Base-by-base conservation (phyloP, 1,140 invertebrate species). In the Dendroctonus valens region DNA sequence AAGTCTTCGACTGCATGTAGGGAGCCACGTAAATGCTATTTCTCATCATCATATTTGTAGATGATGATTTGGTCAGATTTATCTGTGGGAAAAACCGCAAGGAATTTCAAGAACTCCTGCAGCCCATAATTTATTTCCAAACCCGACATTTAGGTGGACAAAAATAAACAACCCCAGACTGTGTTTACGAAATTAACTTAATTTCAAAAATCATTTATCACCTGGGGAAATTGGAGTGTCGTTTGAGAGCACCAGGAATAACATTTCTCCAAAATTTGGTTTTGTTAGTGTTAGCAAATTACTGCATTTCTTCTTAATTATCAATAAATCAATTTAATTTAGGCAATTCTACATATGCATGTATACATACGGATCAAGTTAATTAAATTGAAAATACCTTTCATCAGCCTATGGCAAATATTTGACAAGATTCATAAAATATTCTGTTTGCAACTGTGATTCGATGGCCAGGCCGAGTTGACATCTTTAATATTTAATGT, bases 381-480 rank as follows among this genome's bases (percentile, higher is more conserved):
- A 52, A 52, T 46, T 46, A 8, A 52, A 52, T 52, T 40, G 53
- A 38, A 55, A 55, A 26, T 55, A 55, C 53, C 38, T 8, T 7
- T 55, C 15, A 15, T 12, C 48, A 41, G 12, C 7, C 9, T 12
- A 60, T 41, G 57, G 48, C 65, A 61, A 67, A 67, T 67, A 61
- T 67, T 67, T 67, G 65, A n/a, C 58, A 39, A 67, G 59, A 50
- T 67, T 67, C 50, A 61, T 67, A 55, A 55, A 67, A 55, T 50
- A 67, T 67, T 67, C 65, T 57, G 65, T 67, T 67, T 67, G 51
- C 58, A 38, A 52, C 55, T 46, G 58, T 67, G 65, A 67, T 60
- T 67, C 57, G 59, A 67, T 67, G 65, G 58, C 59, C 65, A 67
- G 52, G 44, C 41, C 55, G 58, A 54, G 41, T 67, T 67, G 58